Evolutionary conservation across 2,888 invertebrate genomes (phyloP).

Genomic region (Deilephila elpenor): DNA sequence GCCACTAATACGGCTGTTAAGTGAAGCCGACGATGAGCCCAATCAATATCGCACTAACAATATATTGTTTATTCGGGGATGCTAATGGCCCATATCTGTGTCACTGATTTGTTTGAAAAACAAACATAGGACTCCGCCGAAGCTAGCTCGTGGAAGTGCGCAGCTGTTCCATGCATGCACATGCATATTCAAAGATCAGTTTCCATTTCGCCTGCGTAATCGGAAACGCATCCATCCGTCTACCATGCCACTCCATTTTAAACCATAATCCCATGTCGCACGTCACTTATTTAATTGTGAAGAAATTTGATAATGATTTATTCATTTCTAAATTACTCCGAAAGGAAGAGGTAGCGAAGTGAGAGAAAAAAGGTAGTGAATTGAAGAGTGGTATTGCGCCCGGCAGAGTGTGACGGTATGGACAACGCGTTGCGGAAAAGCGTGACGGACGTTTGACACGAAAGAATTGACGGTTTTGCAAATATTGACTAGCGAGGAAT

Average conservation of each 20-base stretch:
- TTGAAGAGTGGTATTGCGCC: constrained; percentile 57
- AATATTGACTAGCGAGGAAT: constrained; percentile 63
- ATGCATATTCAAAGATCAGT: constrained; percentile 82
- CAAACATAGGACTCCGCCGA: constrained; percentile 41
- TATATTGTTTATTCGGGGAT: constrained; percentile 46
- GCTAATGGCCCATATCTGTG: constrained; percentile 58
- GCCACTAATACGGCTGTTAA: neutral
- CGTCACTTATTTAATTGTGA: constrained; percentile 43
- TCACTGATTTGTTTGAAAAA: constrained; percentile 47
- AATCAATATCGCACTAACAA: constrained; percentile 46
- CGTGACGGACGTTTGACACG: constrained; percentile 63
- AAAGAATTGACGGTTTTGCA: constrained; percentile 59
- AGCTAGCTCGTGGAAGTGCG: constrained; percentile 51
- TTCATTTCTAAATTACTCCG: constrained; percentile 72
- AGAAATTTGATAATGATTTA: constrained; percentile 60
- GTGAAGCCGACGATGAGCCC: constrained; percentile 25
- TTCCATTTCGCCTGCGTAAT: constrained; percentile 81
- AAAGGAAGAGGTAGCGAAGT: constrained; percentile 71
- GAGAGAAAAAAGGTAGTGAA: constrained; percentile 52
- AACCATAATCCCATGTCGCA: constrained; percentile 51
- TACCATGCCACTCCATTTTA: constrained; percentile 55
- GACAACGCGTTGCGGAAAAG: constrained; percentile 61
- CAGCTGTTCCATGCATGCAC: constrained; percentile 60
- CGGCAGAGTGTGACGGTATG: constrained; percentile 72
- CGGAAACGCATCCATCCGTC: constrained; percentile 69